Percentiles rank a stretch among this genome's conserved stretches.
These are phyloP conservation scores for Drosophila imparisetae DNA, from an alignment of 2,888 invertebrate genomes.

Conservation along the genomic window DNA sequence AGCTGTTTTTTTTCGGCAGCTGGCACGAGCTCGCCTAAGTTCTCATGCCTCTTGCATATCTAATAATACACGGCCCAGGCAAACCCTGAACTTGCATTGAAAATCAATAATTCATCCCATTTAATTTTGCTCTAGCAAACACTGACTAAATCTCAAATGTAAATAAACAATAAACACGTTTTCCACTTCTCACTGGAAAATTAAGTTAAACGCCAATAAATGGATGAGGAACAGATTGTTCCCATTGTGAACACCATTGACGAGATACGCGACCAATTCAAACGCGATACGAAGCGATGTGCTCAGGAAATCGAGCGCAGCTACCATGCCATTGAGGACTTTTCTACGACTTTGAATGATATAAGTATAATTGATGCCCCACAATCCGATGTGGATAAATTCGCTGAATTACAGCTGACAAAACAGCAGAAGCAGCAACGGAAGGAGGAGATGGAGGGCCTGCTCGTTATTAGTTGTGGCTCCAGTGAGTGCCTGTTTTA, in stretches of 20 bases:
- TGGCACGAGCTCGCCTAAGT: constrained; percentile 51
- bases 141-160: constrained; percentile 16
- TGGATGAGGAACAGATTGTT: constrained; percentile 12
- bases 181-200: not conserved
- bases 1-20: constrained; percentile 60
- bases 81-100: constrained; percentile 73
- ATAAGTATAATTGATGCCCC: not conserved
- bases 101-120: constrained; percentile 64
- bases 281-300: constrained; percentile 16
- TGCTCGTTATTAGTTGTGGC: constrained; percentile 37
- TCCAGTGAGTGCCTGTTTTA: constrained; percentile 43
- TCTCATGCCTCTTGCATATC: constrained; percentile 62
- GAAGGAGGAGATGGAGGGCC: not conserved
- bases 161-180: not conserved
- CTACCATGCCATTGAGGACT: constrained; percentile 50
- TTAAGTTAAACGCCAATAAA: not conserved
- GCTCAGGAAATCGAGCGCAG: not conserved
- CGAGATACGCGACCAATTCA: constrained; percentile 35
- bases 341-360: not conserved
- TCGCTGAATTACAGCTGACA: not conserved
- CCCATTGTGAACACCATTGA: constrained; percentile 32
- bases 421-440: not conserved
- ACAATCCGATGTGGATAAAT: not conserved
- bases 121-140: not conserved
- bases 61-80: constrained; percentile 42